Conservation (phyloP, 2,113 vertebrate species). For the Dipodomys stephensi region DNA sequence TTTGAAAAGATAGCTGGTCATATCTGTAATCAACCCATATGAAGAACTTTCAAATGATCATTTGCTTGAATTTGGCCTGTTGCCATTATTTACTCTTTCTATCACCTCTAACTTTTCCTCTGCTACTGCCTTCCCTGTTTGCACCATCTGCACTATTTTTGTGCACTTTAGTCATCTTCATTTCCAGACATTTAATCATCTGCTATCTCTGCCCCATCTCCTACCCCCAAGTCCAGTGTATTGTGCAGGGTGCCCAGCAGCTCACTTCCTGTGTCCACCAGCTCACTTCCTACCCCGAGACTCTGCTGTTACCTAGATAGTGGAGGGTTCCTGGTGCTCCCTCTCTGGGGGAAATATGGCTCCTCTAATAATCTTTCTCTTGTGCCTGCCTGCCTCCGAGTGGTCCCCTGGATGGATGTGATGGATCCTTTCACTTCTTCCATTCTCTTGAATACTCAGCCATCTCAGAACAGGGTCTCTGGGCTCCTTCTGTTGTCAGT, state of each 20-base stretch:
- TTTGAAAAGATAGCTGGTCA: constrained; percentile 50
- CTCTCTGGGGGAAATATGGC: no score
- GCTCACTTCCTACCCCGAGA: no score
- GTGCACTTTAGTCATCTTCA: neutral
- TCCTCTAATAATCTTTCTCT: no score
- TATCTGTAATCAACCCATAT: neutral
- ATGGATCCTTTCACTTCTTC: no score
- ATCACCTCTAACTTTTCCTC: constrained; percentile 29
- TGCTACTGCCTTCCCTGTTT: neutral
- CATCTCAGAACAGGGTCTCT: neutral
- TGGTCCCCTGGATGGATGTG: no score
- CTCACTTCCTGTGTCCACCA: no score
- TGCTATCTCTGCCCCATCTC: neutral
- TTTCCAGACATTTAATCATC: neutral
- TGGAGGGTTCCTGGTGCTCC: no score
- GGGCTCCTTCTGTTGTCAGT: neutral
- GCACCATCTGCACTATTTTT: neutral
- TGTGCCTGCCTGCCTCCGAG: no score
- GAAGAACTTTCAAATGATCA: constrained; percentile 47
- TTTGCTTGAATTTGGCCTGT: constrained; percentile 16
- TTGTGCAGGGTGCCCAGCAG: no score
- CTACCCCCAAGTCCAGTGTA: no score
- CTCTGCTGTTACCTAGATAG: no score
- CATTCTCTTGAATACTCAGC: neutral
- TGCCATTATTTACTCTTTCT: constrained; percentile 50